phyloP scores from a whole-genome alignment of 2,888 invertebrate genomes.

The Thalpophila matura region DNA sequence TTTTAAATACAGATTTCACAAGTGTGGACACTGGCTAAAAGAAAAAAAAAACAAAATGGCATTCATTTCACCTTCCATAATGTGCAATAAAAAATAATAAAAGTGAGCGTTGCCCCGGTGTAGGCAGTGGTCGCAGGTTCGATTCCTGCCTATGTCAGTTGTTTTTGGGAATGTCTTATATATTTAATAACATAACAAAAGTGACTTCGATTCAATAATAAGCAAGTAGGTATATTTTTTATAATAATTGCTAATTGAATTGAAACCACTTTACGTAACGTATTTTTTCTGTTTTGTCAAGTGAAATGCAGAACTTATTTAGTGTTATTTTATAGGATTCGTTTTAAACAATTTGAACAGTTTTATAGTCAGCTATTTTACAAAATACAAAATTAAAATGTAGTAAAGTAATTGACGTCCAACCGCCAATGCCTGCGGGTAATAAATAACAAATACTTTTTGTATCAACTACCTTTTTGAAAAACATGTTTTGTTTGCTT shows the following conservation, averaged over 20 bases:
- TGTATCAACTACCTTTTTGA: conserved; percentile 82
- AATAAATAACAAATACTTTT: conserved; percentile 83
- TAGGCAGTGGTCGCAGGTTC: too few species aligned
- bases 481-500: conserved; percentile 87
- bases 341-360: not conserved
- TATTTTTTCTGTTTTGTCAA: not conserved
- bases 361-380: conserved; percentile 10
- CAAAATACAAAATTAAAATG: conserved; percentile 64
- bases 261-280: too few species aligned
- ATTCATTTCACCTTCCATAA: not conserved
- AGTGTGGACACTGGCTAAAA: not conserved
- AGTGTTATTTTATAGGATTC: not conserved
- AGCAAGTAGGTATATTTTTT: too few species aligned
- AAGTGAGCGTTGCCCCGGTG: too few species aligned
- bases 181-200: too few species aligned
- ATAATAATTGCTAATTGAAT: too few species aligned
- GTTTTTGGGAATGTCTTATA: too few species aligned
- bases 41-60: too few species aligned
- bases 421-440: conserved; percentile 69
- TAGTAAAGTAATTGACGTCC: conserved; percentile 60
- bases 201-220: not conserved
- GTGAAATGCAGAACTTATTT: not conserved
- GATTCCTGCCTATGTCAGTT: too few species aligned
- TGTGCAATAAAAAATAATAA: too few species aligned
- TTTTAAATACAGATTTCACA: not conserved